These are phyloP conservation scores for Odontamblyopus rebecca DNA, from an alignment of 2,797 vertebrate species.

Conservation along the genomic window DNA sequence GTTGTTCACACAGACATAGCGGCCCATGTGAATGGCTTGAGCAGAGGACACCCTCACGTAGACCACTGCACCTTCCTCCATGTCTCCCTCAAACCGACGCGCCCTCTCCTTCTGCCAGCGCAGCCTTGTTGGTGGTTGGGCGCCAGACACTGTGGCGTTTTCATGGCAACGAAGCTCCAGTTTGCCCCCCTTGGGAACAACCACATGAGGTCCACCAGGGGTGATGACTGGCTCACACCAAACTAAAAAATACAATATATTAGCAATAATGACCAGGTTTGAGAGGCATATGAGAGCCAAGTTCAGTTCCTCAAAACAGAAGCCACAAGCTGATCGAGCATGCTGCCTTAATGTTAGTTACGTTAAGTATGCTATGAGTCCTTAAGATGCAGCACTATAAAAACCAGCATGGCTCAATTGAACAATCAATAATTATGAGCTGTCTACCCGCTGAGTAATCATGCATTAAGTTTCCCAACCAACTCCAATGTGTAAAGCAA, in stretches of 20 bases:
- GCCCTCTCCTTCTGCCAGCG: slow-evolving; percentile 81
- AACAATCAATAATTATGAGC: slow-evolving; percentile 68
- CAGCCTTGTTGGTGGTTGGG: slow-evolving; percentile 49
- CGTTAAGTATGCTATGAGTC: slow-evolving; percentile 48
- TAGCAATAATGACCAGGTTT: background rate
- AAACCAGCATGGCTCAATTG: slow-evolving; percentile 52
- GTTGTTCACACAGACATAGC: slow-evolving; percentile 83
- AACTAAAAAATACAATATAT: slow-evolving; percentile 53
- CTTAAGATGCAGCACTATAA: slow-evolving; percentile 46
- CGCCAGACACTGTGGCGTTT: slow-evolving; percentile 41
- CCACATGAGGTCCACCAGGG: slow-evolving; percentile 74
- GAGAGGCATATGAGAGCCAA: background rate
- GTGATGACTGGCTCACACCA: slow-evolving; percentile 73
- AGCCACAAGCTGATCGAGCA: background rate
- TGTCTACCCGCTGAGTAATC: slow-evolving; percentile 62
- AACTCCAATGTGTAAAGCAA: slow-evolving; percentile 43
- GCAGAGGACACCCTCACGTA: slow-evolving; percentile 58
- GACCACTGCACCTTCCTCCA: slow-evolving; percentile 49
- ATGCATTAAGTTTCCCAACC: slow-evolving; percentile 51
- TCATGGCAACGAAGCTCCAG: slow-evolving; percentile 82
- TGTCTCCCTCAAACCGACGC: slow-evolving; percentile 70
- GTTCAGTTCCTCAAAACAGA: background rate
- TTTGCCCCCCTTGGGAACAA: slow-evolving; percentile 77
- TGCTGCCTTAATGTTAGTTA: slow-evolving; percentile 34
- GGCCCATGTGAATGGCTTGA: slow-evolving; percentile 80